These are phyloP conservation scores for Brachionichthys hirsutus DNA, from an alignment of 2,113 vertebrate genomes.

Conservation along the genomic window DNA sequence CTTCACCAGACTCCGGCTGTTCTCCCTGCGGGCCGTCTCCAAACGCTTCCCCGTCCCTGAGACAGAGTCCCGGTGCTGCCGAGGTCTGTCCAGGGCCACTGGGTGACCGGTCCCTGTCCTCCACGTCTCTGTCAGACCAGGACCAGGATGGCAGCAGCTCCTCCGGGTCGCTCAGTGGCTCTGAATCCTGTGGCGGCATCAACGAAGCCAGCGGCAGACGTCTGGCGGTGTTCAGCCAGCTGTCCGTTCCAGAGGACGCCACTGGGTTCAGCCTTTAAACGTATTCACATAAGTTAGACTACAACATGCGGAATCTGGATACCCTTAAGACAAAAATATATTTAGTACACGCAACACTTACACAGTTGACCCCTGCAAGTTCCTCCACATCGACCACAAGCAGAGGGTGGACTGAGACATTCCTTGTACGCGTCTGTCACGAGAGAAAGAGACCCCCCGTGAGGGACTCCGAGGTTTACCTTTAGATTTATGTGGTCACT, in stretches of 20 bases:
- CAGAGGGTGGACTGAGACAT: not conserved
- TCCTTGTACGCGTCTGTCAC: slow-evolving; percentile 6
- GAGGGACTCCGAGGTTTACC: too few species aligned
- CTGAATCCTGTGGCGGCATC: slow-evolving; percentile 76
- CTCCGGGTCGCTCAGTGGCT: slow-evolving; percentile 82
- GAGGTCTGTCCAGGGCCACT: slow-evolving; percentile 32
- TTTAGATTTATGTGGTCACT: too few species aligned
- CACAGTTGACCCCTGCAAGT: slow-evolving; percentile 19
- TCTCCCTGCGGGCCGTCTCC: slow-evolving; percentile 69
- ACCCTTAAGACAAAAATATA: not conserved
- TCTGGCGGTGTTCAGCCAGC: slow-evolving; percentile 88
- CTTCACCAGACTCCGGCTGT: slow-evolving; percentile 77
- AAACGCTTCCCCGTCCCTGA: slow-evolving; percentile 55
- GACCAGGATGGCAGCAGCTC: slow-evolving; percentile 80
- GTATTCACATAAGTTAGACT: not conserved
- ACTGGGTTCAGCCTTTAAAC: slow-evolving; percentile 60
- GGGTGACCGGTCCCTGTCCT: slow-evolving; percentile 78
- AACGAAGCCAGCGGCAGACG: slow-evolving; percentile 71
- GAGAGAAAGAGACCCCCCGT: slow-evolving; percentile 3
- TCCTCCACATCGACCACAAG: not conserved
- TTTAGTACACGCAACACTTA: not conserved
- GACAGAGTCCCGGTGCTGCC: slow-evolving; percentile 37
- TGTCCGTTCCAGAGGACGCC: slow-evolving; percentile 80
- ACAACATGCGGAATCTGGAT: not conserved
- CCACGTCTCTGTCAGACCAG: slow-evolving; percentile 85